These are phyloP conservation scores for Perithous albicinctus DNA, from an alignment of 2,888 invertebrate species.

Conservation along the genomic window DNA sequence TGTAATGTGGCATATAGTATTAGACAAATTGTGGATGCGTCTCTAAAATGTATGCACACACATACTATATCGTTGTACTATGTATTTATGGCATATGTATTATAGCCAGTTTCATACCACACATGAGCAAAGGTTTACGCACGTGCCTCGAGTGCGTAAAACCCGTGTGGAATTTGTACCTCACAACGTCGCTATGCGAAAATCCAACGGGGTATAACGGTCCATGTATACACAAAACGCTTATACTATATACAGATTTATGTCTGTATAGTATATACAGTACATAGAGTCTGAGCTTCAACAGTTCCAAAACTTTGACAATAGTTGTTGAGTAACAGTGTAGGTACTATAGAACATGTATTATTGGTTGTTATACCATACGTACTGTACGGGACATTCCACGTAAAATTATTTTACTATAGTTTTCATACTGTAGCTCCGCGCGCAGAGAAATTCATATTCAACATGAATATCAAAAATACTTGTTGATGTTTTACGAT, in stretches of 20 bases:
- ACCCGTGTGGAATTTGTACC: constrained; percentile 24
- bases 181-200: constrained; percentile 25
- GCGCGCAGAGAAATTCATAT: too few relatives aligned
- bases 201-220: constrained; percentile 40
- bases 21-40: neutral
- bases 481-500: too few relatives aligned
- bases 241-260: neutral
- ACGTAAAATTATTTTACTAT: neutral
- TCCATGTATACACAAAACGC: constrained; percentile 3
- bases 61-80: neutral
- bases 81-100: constrained; percentile 19
- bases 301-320: constrained; percentile 15
- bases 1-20: neutral
- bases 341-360: neutral
- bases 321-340: constrained; percentile 14
- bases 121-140: constrained; percentile 35
- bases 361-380: neutral
- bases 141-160: constrained; percentile 53
- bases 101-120: constrained; percentile 34
- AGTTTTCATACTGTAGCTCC: too few relatives aligned
- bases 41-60: neutral
- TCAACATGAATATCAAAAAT: too few relatives aligned
- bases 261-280: neutral
- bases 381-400: neutral
- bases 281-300: neutral